Percentiles rank a stretch among this genome's conserved stretches.
phyloP scores from a whole-genome alignment of 1,140 invertebrate species.

The Drosophila orena region DNA sequence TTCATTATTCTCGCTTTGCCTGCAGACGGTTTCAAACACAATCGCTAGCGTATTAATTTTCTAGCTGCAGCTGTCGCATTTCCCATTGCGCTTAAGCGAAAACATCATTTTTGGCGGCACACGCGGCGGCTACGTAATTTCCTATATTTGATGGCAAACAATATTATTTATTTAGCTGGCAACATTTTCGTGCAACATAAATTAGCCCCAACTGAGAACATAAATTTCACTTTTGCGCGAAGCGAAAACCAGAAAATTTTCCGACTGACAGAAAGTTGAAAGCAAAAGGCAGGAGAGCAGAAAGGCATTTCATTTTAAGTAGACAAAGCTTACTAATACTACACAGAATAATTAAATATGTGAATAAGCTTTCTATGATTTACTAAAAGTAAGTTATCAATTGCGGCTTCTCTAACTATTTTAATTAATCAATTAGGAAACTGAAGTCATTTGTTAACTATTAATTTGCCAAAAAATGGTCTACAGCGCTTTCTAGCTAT shows the following conservation, averaged over 20 bases:
- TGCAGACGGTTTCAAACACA: constrained; percentile 39
- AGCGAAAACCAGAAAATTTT: constrained; percentile 28
- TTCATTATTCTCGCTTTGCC: constrained; percentile 14
- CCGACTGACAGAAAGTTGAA: constrained; percentile 36
- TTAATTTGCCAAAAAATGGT: background rate
- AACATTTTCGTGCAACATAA: constrained; percentile 37
- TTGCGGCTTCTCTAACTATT: too few species aligned
- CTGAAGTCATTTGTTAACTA: background rate
- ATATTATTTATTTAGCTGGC: constrained; percentile 25
- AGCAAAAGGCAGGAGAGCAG: constrained; percentile 17
- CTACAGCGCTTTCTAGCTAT: background rate
- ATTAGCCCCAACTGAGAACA: constrained; percentile 47
- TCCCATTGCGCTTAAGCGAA: constrained; percentile 41
- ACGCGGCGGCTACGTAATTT: constrained; percentile 72
- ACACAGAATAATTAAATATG: too few species aligned
- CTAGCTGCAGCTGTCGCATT: constrained; percentile 65
- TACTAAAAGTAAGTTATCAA: too few species aligned
- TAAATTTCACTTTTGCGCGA: constrained; percentile 53
- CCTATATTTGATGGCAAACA: constrained; percentile 50
- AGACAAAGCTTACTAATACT: background rate
- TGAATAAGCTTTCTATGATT: too few species aligned
- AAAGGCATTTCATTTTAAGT: constrained; percentile 22
- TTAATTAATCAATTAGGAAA: background rate
- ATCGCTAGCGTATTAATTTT: constrained; percentile 64
- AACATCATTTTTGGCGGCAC: constrained; percentile 36